A percentile compares a stretch with the other conserved stretches of the same genome.
phyloP scores from a whole-genome alignment of 2,888 invertebrate genomes.

The Spicauda simplicius region DNA sequence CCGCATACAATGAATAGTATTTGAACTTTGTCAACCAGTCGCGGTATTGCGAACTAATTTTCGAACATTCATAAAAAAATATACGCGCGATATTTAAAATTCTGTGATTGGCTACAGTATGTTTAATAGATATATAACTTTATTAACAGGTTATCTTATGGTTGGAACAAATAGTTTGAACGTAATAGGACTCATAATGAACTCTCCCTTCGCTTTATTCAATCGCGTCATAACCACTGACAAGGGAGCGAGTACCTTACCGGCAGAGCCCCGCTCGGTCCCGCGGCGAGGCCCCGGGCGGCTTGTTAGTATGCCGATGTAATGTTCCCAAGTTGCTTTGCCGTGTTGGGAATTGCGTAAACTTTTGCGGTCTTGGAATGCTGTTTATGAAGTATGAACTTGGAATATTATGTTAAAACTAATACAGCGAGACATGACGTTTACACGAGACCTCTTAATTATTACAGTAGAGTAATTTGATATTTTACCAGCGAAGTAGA shows the following conservation, averaged over 20 bases:
- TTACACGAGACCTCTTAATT: background rate
- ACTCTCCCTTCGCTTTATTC: no score
- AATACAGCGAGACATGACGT: background rate
- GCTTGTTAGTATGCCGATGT: constrained; percentile 13
- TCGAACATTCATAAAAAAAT: no score
- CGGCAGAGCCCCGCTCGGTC: background rate
- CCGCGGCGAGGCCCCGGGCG: constrained; percentile 3
- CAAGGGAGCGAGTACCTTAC: background rate
- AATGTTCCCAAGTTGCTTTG: constrained; percentile 12
- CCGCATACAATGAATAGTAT: no score
- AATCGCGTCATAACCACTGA: no score
- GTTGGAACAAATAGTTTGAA: no score
- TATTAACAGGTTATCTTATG: no score
- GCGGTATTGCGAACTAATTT: no score
- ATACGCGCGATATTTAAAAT: no score
- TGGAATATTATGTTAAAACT: constrained; percentile 2
- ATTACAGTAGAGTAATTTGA: background rate
- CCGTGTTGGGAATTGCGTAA: constrained; percentile 6
- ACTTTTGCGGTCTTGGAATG: constrained; percentile 4
- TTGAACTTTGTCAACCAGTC: no score
- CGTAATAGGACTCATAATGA: no score
- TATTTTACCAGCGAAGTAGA: background rate
- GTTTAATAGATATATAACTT: no score
- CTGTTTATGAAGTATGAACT: background rate
- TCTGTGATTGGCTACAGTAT: no score